phyloP scores from a whole-genome alignment of 2,797 vertebrate genomes.

The Rhinophrynus dorsalis region DNA sequence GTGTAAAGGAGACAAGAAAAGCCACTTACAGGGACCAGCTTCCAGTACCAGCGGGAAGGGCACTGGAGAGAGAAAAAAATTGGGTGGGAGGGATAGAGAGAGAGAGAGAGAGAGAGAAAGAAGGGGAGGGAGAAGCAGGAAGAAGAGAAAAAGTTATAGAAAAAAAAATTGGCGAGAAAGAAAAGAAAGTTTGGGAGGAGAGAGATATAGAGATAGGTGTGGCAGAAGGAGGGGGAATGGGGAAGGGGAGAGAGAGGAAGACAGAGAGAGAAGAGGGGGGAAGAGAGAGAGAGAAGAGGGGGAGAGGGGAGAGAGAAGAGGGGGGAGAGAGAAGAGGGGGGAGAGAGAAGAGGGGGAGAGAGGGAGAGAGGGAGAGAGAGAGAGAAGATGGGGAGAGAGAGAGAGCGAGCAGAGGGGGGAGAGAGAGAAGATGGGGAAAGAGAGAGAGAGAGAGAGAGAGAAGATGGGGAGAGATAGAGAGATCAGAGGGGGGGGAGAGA shows the following conservation, averaged over 20 bases:
- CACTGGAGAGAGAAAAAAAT: constrained; percentile 69
- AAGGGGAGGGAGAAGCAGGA: constrained; percentile 51
- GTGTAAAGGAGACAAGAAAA: constrained; percentile 51
- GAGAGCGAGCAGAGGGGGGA: no score
- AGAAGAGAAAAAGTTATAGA: neutral
- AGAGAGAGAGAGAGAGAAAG: constrained; percentile 50
- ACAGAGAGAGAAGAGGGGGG: neutral
- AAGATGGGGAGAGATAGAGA: neutral
- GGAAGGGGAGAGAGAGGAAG: no score
- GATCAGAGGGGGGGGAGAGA: neutral
- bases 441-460: neutral
- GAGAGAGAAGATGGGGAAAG: no score
- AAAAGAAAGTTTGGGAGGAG: neutral
- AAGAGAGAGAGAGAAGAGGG: neutral
- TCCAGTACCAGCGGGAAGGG: constrained; percentile 91
- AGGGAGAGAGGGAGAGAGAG: neutral
- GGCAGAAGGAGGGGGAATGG: neutral
- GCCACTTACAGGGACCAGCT: constrained; percentile 89
- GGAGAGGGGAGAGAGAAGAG: neutral
- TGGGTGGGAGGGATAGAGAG: constrained; percentile 28
- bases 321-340: neutral
- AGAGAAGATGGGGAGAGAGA: neutral
- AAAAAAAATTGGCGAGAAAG: neutral
- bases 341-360: neutral
- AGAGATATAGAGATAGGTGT: neutral